Evolutionary conservation across 1,140 invertebrate genomes (phyloP).

Genomic region (Ruditapes philippinarum): DNA sequence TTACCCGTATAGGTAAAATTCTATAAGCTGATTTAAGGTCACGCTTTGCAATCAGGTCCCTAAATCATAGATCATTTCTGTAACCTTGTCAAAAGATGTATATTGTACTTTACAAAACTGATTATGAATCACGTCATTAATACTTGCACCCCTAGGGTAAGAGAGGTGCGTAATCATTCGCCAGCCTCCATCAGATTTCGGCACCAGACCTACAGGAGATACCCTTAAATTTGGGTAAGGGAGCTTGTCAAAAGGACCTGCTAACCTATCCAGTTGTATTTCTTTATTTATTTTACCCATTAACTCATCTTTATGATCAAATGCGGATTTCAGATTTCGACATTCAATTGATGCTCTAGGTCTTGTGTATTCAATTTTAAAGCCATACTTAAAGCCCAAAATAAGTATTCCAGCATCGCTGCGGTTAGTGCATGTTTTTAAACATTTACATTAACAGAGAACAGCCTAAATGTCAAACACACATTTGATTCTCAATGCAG

Average conservation of each 20-base stretch:
- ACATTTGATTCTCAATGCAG: not conserved
- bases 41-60: too few relatives aligned
- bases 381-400: constrained; percentile 56
- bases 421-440: not conserved
- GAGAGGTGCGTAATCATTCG: constrained; percentile 57
- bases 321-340: constrained; percentile 43
- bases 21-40: constrained; percentile 60
- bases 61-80: constrained; percentile 53
- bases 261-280: constrained; percentile 24
- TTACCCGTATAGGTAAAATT: constrained; percentile 13
- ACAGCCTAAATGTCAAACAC: not conserved
- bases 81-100: constrained; percentile 64
- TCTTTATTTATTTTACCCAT: constrained; percentile 36
- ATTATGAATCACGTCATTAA: constrained; percentile 69
- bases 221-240: constrained; percentile 33
- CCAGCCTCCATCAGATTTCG: not conserved
- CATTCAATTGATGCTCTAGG: not conserved
- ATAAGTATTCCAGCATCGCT: not conserved
- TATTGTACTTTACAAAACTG: constrained; percentile 59
- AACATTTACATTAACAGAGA: not conserved
- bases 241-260: not conserved
- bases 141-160: constrained; percentile 22
- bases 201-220: constrained; percentile 30
- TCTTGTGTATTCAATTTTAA: constrained; percentile 33
- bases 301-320: not conserved